A percentile compares a stretch with the other conserved stretches of the same genome.
Evolutionary conservation across 2,113 vertebrate species (phyloP).

Genomic region (Trinectes maculatus): DNA sequence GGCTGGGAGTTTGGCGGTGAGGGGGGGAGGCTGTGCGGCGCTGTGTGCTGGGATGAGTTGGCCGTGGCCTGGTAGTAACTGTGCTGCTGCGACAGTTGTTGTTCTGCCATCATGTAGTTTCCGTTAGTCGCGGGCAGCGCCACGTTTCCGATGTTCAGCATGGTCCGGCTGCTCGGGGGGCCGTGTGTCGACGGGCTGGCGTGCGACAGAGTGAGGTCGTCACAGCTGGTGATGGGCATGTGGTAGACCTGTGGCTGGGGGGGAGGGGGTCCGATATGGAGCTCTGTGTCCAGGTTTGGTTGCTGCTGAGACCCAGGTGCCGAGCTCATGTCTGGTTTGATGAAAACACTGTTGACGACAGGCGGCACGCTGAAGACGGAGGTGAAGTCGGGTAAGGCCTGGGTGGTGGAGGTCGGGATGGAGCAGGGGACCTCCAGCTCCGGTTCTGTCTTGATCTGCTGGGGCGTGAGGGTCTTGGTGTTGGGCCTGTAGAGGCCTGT

Average conservation of each 20-base stretch:
- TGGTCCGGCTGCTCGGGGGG: conserved; percentile 73
- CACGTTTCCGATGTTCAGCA: conserved; percentile 81
- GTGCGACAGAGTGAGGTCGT: conserved; percentile 78
- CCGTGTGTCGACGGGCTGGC: conserved; percentile 64
- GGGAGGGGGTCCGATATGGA: conserved; percentile 75
- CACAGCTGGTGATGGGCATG: conserved; percentile 78
- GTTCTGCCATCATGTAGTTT: conserved; percentile 74
- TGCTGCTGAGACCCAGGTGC: conserved; percentile 7
- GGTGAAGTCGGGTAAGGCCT: conserved; percentile 92
- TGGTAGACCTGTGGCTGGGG: conserved; percentile 86
- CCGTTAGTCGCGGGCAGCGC: conserved; percentile 72
- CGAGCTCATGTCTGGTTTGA: conserved; percentile 86
- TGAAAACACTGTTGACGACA: conserved; percentile 86
- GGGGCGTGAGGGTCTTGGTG: conserved; percentile 72
- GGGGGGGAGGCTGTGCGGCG: conserved; percentile 86
- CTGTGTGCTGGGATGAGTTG: conserved; percentile 69
- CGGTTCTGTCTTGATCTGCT: conserved; percentile 88
- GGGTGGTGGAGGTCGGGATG: conserved; percentile 82
- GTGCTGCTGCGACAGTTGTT: conserved; percentile 74
- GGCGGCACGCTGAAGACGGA: conserved; percentile 91
- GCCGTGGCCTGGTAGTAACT: conserved; percentile 81
- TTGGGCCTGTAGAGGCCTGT: conserved; percentile 87
- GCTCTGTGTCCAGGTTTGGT: conserved; percentile 67
- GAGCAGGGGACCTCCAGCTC: conserved; percentile 80
- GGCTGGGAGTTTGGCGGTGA: conserved; percentile 94